Evolutionary conservation across 2,113 vertebrate genomes (phyloP).

Genomic region (Trichomycterus rosablanca): DNA sequence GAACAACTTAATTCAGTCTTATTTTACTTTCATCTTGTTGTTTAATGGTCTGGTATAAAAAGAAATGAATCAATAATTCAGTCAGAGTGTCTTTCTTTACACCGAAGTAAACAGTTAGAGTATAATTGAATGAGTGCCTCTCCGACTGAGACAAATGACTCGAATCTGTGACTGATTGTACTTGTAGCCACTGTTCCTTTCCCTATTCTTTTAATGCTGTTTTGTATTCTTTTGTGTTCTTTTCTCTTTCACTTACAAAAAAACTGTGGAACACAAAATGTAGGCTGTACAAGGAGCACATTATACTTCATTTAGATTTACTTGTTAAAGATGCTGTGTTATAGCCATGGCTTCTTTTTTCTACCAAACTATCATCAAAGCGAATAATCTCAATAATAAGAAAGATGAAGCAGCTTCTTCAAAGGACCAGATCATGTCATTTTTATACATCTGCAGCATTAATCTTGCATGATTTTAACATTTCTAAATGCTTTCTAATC

Average conservation of each 20-base stretch:
- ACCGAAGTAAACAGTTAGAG: constrained; percentile 61
- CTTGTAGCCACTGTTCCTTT: constrained; percentile 37
- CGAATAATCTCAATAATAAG: neutral
- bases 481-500: too few relatives aligned
- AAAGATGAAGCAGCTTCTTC: neutral
- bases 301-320: neutral
- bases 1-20: constrained; percentile 46
- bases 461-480: too few relatives aligned
- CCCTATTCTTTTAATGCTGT: neutral
- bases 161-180: constrained; percentile 67
- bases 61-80: constrained; percentile 60
- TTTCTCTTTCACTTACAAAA: too few relatives aligned
- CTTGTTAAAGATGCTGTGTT: neutral
- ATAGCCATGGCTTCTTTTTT: constrained; percentile 7
- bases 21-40: constrained; percentile 36
- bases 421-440: too few relatives aligned
- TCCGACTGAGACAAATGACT: constrained; percentile 71
- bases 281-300: neutral
- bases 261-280: neutral
- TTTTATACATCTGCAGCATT: too few relatives aligned
- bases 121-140: constrained; percentile 65
- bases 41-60: constrained; percentile 50
- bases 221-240: neutral
- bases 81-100: constrained; percentile 43
- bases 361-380: constrained; percentile 3